Base-by-base conservation (phyloP, 2,888 invertebrate genomes). In the Lasius platythorax region DNA sequence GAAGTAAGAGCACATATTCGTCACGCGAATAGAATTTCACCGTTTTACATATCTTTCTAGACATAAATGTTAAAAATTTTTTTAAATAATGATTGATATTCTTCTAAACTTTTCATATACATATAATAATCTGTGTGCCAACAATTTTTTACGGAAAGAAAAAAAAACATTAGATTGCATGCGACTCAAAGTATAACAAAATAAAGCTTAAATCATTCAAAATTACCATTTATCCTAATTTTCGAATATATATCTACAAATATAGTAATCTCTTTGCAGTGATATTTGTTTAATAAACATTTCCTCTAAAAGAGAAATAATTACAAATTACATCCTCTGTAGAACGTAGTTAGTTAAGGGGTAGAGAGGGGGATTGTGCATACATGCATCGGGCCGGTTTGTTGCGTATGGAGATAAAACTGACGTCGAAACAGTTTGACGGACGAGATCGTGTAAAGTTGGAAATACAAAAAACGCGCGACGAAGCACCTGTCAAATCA, bases 401-500 rank as follows among this genome's bases (percentile, higher is more conserved):
- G 56, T 64, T 84, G 72, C 63, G 76, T 46, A 53, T 82, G 81
- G 82, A 85, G 76, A 85, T 81, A 46, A 88, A 53, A 89, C 88
- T 83, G 83, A 58, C 33, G 70, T 63, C 82, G 81, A 85, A 90
- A 86, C 82, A 81, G 78, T 84, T 85, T 85, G 73, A 82, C 82
- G 85, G 73, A 76, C 81, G 87, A 84, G 85, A 84, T 81, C 87
- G 85, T 84, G 84, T 85, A 87, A 87, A 86, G 78, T 88, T 85
- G 68, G 8, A 66, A 88, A 88, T 84, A 78, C 85, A 85, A 89
- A 90, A 79, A 90, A 87, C 88, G 84, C 76, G 82, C 82, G 83
- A 83, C 83, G 43, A 87, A 85, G 87, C 88, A 87, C 83, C 90
- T 87, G 87, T 90, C 89, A 90, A 86, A 90, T 88, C 87, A 85